These are phyloP conservation scores for Cervus canadensis DNA, from an alignment of 2,113 vertebrate species.

Conservation along the genomic window DNA sequence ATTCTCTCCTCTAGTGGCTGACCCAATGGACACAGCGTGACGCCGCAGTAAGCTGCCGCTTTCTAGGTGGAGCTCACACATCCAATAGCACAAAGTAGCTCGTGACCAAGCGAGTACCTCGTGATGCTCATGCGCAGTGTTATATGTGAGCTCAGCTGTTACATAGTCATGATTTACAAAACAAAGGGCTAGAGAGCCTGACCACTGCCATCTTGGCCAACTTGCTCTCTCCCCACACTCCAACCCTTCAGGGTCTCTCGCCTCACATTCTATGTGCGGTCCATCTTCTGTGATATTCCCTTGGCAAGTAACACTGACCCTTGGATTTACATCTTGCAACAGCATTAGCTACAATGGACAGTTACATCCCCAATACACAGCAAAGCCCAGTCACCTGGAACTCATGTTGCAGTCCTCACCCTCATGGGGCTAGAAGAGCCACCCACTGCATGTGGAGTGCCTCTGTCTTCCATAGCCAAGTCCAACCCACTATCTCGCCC, in stretches of 20 bases:
- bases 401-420: not conserved
- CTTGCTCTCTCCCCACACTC: not conserved
- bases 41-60: not conserved
- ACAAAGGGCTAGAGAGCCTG: not conserved
- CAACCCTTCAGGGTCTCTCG: not conserved
- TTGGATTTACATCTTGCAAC: not conserved
- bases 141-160: not conserved
- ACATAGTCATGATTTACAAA: not conserved
- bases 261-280: not conserved
- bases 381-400: not conserved
- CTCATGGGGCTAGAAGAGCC: not conserved
- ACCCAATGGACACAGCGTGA: too few species aligned
- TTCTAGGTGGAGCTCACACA: not conserved
- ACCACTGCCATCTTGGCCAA: not conserved
- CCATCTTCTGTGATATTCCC: not conserved
- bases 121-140: not conserved
- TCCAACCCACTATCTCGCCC: accelerated
- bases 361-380: not conserved
- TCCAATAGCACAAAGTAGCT: not conserved
- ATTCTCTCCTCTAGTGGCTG: not conserved
- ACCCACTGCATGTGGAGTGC: not conserved
- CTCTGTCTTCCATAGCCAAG: not conserved
- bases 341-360: not conserved
- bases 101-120: not conserved
- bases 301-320: not conserved